Percentiles rank a stretch among this genome's conserved stretches.
These are phyloP conservation scores for Poecilia picta DNA, from an alignment of 2,797 vertebrate species.

Conservation along the genomic window DNA sequence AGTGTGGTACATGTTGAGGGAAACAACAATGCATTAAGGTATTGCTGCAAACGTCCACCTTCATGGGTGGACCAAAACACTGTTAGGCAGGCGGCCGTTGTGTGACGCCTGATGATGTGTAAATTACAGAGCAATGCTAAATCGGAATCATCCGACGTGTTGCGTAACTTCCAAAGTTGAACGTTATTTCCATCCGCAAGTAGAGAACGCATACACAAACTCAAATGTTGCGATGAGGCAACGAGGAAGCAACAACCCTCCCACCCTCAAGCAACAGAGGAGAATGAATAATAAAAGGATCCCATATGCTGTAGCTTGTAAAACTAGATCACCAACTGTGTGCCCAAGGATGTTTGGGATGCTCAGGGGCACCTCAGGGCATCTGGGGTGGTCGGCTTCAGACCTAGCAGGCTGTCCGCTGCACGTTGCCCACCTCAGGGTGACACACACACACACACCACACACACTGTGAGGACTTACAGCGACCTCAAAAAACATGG, in stretches of 20 bases:
- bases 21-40: not conserved
- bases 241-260: slow-evolving; percentile 15
- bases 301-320: slow-evolving; percentile 75
- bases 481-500: slow-evolving; percentile 10
- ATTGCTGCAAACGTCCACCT: not conserved
- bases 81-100: not conserved
- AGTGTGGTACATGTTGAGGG: not conserved
- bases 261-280: slow-evolving; percentile 37
- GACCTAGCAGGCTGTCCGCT: slow-evolving; percentile 41
- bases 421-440: slow-evolving; percentile 29
- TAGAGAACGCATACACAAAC: slow-evolving; percentile 12
- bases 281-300: slow-evolving; percentile 73
- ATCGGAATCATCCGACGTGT: slow-evolving; percentile 28
- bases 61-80: not conserved
- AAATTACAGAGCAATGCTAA: not conserved
- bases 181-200: slow-evolving; percentile 19
- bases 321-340: slow-evolving; percentile 82
- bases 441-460: slow-evolving; percentile 8
- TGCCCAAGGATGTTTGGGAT: slow-evolving; percentile 63
- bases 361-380: slow-evolving; percentile 51
- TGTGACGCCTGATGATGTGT: not conserved
- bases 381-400: slow-evolving; percentile 28
- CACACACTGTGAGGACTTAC: slow-evolving; percentile 5
- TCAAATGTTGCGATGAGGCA: slow-evolving; percentile 20
- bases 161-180: slow-evolving; percentile 35